A percentile compares a stretch with the other conserved stretches of the same genome.
Evolutionary conservation across 1,140 invertebrate genomes (phyloP).

Genomic region (Chironomus striatipennis): DNA sequence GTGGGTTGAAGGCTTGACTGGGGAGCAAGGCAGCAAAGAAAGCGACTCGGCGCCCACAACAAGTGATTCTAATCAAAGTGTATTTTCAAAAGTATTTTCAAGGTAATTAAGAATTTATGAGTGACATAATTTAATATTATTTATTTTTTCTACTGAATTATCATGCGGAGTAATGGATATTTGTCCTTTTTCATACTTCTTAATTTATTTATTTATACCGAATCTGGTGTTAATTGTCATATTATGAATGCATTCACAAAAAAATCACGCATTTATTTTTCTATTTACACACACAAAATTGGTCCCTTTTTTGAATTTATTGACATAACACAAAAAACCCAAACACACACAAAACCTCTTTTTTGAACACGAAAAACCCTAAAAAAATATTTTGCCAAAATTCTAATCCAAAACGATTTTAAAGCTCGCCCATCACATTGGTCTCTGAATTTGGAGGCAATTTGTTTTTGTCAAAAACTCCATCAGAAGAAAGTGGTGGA

Average conservation of each 20-base stretch:
- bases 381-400: slow-evolving; percentile 19
- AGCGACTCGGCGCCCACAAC: slow-evolving; percentile 40
- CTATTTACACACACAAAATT: slow-evolving; percentile 11
- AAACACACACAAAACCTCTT: slow-evolving; percentile 24
- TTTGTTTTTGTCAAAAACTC: slow-evolving; percentile 75
- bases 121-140: no score
- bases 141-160: no score
- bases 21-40: slow-evolving; percentile 44
- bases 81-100: slow-evolving; percentile 84
- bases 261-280: no score
- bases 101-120: slow-evolving; percentile 50
- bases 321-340: slow-evolving; percentile 8
- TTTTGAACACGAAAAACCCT: slow-evolving; percentile 27
- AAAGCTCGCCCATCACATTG: slow-evolving; percentile 79
- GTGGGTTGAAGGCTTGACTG: slow-evolving; percentile 81
- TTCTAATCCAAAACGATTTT: background rate
- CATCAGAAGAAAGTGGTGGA: slow-evolving; percentile 68
- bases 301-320: slow-evolving; percentile 2
- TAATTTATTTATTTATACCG: no score
- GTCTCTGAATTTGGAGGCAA: slow-evolving; percentile 78
- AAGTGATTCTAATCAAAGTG: slow-evolving; percentile 48
- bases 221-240: no score
- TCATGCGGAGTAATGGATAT: no score
- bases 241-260: no score
- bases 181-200: no score